These are phyloP conservation scores for Tamandua tetradactyla DNA, from an alignment of 2,797 vertebrate species.

Conservation along the genomic window DNA sequence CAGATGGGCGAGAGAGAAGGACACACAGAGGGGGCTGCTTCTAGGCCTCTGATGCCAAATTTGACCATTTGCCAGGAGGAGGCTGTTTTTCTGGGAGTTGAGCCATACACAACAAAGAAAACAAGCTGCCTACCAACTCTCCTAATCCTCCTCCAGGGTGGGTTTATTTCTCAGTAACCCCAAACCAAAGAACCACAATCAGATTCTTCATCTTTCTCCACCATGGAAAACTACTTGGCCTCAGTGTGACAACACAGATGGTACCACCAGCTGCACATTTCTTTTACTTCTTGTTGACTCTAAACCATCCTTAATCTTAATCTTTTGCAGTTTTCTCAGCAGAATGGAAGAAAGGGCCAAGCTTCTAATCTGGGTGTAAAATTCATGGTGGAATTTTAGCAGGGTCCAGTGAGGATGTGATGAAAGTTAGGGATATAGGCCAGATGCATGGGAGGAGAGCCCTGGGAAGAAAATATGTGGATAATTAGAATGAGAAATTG, in stretches of 20 bases:
- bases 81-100: constrained; percentile 63
- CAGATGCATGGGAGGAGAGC: not conserved
- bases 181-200: constrained; percentile 62
- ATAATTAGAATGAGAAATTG: not conserved
- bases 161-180: constrained; percentile 43
- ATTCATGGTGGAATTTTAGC: constrained; percentile 12
- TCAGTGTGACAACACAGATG: constrained; percentile 67
- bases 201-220: constrained; percentile 56
- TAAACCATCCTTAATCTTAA: constrained; percentile 61
- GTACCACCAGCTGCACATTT: constrained; percentile 66
- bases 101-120: constrained; percentile 48
- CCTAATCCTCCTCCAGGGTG: constrained; percentile 43
- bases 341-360: not conserved
- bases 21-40: not conserved
- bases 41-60: constrained; percentile 32
- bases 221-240: constrained; percentile 65
- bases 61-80: constrained; percentile 71
- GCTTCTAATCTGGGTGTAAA: constrained; percentile 42
- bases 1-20: constrained; percentile 17
- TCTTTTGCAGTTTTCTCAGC: constrained; percentile 47
- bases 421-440: constrained; percentile 6
- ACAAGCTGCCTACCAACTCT: not conserved
- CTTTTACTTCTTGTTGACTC: constrained; percentile 67
- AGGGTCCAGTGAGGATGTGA: not conserved
- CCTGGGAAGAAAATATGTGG: not conserved